These are phyloP conservation scores for Todus mexicanus DNA, from an alignment of 2,797 vertebrate species.

Conservation along the genomic window DNA sequence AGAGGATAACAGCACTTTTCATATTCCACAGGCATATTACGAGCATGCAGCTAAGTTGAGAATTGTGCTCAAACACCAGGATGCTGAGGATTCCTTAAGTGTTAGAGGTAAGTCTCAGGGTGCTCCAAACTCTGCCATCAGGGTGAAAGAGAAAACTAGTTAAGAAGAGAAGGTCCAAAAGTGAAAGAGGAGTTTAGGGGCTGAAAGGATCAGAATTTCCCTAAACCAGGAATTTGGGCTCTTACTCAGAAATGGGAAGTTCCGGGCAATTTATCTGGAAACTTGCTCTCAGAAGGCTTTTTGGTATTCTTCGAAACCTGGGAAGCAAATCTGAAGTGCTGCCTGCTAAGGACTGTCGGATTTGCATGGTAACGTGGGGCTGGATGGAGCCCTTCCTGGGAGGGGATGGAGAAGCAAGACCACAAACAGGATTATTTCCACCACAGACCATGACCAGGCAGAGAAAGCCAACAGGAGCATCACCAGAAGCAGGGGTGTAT, in stretches of 20 bases:
- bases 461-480: background rate
- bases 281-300: background rate
- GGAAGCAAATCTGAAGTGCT: background rate
- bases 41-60: background rate
- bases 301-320: background rate
- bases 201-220: background rate
- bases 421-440: background rate
- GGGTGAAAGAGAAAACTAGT: background rate
- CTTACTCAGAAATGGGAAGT: background rate
- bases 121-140: background rate
- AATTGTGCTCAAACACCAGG: background rate
- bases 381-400: background rate
- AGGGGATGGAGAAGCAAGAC: background rate
- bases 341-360: background rate
- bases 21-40: background rate
- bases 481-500: background rate
- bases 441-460: background rate
- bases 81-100: background rate
- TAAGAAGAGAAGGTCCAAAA: background rate
- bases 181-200: background rate
- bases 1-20: background rate
- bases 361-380: background rate
- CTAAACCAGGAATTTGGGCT: background rate
- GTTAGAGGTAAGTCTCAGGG: background rate
- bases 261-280: background rate